Percentiles rank a stretch among this genome's conserved stretches.
Evolutionary conservation across 2,797 vertebrate genomes (phyloP).

Genomic region (Huso huso): DNA sequence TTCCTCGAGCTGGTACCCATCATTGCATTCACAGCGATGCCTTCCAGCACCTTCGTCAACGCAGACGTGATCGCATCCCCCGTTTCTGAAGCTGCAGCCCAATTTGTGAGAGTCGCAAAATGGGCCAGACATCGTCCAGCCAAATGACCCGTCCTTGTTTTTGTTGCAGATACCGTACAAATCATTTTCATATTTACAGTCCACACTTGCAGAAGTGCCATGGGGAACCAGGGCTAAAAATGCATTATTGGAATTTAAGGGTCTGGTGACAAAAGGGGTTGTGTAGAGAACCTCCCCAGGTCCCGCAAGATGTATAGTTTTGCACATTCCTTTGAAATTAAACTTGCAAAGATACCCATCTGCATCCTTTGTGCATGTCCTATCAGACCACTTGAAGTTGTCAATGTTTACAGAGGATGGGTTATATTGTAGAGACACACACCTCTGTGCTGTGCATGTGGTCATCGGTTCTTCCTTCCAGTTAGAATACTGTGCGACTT

Average conservation of each 20-base stretch:
- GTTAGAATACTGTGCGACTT: constrained; percentile 46
- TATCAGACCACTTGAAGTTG: constrained; percentile 42
- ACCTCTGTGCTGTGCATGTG: constrained; percentile 50
- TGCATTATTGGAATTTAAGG: constrained; percentile 17
- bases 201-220: constrained; percentile 40
- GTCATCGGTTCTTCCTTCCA: constrained; percentile 45
- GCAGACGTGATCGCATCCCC: constrained; percentile 52
- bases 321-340: constrained; percentile 56
- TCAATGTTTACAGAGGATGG: constrained; percentile 4
- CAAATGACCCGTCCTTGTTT: not conserved
- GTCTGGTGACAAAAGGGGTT: constrained; percentile 37
- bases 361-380: constrained; percentile 27
- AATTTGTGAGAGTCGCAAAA: constrained; percentile 35
- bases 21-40: constrained; percentile 40
- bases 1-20: constrained; percentile 39
- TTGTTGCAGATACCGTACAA: constrained; percentile 22
- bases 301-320: constrained; percentile 37
- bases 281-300: constrained; percentile 42
- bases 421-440: constrained; percentile 36
- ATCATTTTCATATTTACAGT: constrained; percentile 21
- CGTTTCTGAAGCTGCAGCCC: constrained; percentile 41
- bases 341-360: constrained; percentile 50
- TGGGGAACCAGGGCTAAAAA: constrained; percentile 39
- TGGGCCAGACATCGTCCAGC: constrained; percentile 40
- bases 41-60: constrained; percentile 1